Conservation (phyloP, 2,113 vertebrate genomes). For the Callionymus lyra region DNA sequence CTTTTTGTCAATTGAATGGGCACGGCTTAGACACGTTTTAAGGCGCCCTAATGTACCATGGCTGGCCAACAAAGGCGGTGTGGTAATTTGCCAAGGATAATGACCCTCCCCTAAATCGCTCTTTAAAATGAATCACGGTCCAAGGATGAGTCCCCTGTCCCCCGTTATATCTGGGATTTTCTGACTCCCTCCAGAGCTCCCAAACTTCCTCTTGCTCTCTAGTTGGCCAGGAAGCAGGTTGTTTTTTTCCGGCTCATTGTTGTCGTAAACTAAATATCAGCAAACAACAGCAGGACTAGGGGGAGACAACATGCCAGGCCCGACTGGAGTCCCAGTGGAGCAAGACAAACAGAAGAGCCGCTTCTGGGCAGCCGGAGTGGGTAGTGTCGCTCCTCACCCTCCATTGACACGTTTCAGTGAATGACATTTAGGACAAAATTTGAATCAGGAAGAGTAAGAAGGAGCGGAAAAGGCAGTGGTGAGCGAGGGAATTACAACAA, state of each 20-base stretch:
- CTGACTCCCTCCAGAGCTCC: conserved; percentile 2
- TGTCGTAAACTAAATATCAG: conserved; percentile 59
- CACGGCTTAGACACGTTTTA: conserved; percentile 64
- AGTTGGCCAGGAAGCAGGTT: conserved; percentile 40
- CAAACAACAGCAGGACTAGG: conserved; percentile 53
- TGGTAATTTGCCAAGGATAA: conserved; percentile 77
- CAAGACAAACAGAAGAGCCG: conserved; percentile 30
- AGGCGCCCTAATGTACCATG: conserved; percentile 69
- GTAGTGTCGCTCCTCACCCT: conserved; percentile 14
- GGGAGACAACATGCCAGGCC: conserved; percentile 37
- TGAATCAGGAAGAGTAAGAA: conserved; percentile 20
- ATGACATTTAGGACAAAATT: conserved; percentile 44
- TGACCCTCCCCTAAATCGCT: conserved; percentile 71
- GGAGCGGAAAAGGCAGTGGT: conserved; percentile 16
- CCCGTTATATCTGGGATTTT: conserved; percentile 8
- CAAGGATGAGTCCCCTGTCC: conserved; percentile 49
- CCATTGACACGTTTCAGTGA: conserved; percentile 47
- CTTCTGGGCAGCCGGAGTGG: conserved; percentile 18
- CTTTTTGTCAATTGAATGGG: conserved; percentile 74
- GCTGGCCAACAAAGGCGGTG: conserved; percentile 63
- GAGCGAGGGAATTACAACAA: conserved; percentile 15
- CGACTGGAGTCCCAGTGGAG: conserved; percentile 22
- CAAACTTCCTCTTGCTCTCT: conserved; percentile 13
- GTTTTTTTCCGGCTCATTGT: conserved; percentile 70
- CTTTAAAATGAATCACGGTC: conserved; percentile 58